Evolutionary conservation across 2,888 invertebrate genomes (phyloP).

Genomic region (Drosophila antonietae): DNA sequence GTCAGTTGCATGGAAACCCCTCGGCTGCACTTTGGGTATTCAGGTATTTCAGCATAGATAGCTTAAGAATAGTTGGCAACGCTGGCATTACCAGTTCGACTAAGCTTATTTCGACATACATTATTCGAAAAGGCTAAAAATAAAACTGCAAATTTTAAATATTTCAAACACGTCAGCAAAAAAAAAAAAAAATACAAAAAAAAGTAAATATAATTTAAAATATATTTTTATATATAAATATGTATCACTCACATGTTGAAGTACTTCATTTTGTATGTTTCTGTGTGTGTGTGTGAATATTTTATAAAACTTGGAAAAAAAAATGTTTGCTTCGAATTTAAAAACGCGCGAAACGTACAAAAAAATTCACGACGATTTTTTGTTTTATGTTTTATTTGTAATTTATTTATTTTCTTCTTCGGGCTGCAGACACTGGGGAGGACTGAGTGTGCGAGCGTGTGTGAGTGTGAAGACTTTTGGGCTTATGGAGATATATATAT

Average conservation of each 20-base stretch:
- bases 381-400: background rate
- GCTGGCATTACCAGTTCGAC: slow-evolving; percentile 1
- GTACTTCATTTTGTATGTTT: slow-evolving; percentile 77
- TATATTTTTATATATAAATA: background rate
- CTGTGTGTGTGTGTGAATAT: slow-evolving; percentile 25
- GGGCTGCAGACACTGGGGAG: slow-evolving; percentile 25
- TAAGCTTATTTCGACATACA: slow-evolving; percentile 5
- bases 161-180: slow-evolving; percentile 45
- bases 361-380: slow-evolving; percentile 31
- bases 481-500: slow-evolving; percentile 10
- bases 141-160: slow-evolving; percentile 1
- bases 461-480: slow-evolving; percentile 33
- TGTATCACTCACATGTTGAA: slow-evolving; percentile 81
- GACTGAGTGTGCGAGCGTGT: slow-evolving; percentile 34
- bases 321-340: slow-evolving; percentile 43
- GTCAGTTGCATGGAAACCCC: background rate
- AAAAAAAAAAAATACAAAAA: slow-evolving; percentile 20
- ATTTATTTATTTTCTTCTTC: background rate
- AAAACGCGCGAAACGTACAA: slow-evolving; percentile 56
- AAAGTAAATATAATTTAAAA: slow-evolving; percentile 22
- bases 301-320: slow-evolving; percentile 42
- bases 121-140: background rate
- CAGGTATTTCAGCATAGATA: background rate
- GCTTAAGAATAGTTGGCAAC: slow-evolving; percentile 7
- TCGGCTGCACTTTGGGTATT: background rate